Percentiles rank a stretch among this genome's conserved stretches.
phyloP scores from a whole-genome alignment of 2,888 invertebrate species.

The Idaea straminata region DNA sequence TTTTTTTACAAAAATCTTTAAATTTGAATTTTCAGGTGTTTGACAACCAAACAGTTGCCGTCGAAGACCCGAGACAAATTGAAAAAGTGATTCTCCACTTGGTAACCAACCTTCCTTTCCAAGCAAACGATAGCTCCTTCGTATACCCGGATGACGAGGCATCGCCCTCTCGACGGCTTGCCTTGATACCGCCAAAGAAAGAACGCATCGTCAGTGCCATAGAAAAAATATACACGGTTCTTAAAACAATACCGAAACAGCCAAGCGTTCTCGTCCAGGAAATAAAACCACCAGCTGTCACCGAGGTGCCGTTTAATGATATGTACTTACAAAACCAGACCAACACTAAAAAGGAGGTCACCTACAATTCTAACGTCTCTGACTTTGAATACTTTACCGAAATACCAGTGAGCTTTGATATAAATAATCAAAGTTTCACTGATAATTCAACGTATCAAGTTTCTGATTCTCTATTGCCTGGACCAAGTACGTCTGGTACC shows the following conservation, averaged over 20 bases:
- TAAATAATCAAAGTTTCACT: neutral
- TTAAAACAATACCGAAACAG: slow-evolving; percentile 36
- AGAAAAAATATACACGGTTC: slow-evolving; percentile 57
- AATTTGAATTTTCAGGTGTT: slow-evolving; percentile 32
- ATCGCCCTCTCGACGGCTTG: slow-evolving; percentile 32
- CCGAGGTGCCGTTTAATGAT: neutral
- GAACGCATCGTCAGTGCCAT: slow-evolving; percentile 61
- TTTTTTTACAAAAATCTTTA: neutral
- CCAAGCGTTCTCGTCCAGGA: slow-evolving; percentile 3
- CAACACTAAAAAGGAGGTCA: no score
- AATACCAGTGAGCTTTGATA: neutral
- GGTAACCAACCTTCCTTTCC: slow-evolving; percentile 57
- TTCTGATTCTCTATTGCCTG: slow-evolving; percentile 10
- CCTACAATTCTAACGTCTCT: neutral
- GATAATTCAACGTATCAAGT: neutral
- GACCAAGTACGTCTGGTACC: slow-evolving; percentile 24
- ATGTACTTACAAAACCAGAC: neutral
- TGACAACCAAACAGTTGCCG: slow-evolving; percentile 48
- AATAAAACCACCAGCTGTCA: neutral
- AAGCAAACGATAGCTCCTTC: slow-evolving; percentile 12
- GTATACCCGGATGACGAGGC: no score
- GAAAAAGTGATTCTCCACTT: slow-evolving; percentile 85
- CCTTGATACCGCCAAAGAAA: slow-evolving; percentile 56
- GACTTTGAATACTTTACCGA: neutral
- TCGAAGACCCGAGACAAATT: slow-evolving; percentile 84